Conservation (phyloP, 2,888 invertebrate species). For the Agrypnus murinus region DNA sequence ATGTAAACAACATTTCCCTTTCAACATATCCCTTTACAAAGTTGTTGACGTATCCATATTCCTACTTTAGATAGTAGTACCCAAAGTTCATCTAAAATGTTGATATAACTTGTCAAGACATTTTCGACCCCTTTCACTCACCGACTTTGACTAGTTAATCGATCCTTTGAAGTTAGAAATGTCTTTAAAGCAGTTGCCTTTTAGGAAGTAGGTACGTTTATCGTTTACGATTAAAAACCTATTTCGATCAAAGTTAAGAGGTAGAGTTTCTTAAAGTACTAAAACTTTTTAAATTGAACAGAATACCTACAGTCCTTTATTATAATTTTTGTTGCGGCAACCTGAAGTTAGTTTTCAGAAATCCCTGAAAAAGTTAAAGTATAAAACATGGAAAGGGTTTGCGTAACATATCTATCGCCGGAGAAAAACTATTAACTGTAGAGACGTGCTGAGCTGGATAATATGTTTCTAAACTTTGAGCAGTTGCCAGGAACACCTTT, state of each 20-base stretch:
- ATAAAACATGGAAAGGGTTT: neutral
- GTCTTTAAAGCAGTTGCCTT: conserved; percentile 4
- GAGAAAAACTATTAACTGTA: conserved; percentile 2
- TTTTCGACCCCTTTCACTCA: conserved; percentile 5
- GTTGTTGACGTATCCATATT: neutral
- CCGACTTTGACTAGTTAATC: conserved; percentile 13
- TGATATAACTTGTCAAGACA: conserved; percentile 4
- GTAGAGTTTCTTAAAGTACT: no score
- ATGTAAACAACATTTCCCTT: no score
- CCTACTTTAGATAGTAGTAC: neutral
- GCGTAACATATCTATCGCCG: conserved; percentile 11
- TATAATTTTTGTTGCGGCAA: conserved; percentile 4
- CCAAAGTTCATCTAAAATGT: conserved; percentile 11
- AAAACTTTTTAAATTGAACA: neutral
- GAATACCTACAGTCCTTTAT: neutral
- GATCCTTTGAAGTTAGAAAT: conserved; percentile 17
- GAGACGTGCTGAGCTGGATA: conserved; percentile 20
- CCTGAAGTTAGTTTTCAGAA: neutral
- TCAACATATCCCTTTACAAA: neutral
- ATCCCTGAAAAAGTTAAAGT: neutral
- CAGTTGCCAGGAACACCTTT: conserved; percentile 28
- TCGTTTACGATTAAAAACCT: conserved; percentile 7
- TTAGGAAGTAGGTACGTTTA: neutral
- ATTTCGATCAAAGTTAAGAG: neutral
- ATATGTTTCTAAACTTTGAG: conserved; percentile 14